Evolutionary conservation across 2,888 invertebrate genomes (phyloP), one percentile per base, ranked within the genome.

Genomic region (Sabatieria punctata): DNA sequence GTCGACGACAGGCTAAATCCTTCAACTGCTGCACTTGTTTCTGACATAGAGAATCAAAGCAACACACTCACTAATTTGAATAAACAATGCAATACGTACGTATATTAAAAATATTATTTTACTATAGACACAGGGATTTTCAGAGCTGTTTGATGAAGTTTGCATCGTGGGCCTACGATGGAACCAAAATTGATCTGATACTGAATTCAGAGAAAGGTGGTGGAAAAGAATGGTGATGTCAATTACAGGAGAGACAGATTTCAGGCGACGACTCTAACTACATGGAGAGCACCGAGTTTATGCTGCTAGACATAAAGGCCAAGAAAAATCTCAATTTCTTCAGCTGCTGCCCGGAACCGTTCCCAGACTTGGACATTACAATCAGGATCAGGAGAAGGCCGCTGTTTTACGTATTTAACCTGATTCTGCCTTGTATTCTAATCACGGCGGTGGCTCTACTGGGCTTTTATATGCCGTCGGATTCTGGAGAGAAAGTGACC

Each of bases 161-260:
- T 79, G 82, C 83, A 0, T 82, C 82, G 0, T 84, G 84, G 84
- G 83, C 84, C 0, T 84, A 83, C 64, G 83, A 83, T 57, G 82
- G 82, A 15, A 82, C 79, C 63, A 81, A 82, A 51, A 65, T 64
- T 33, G 63, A 64, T 45, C 51, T 64, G 27, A 24, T 56, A 11
- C 44, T 62, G 13, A 49, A 48, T 4, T 56, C 61, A 2, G 54
- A 56, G 22, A 51, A 53, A 38, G 63, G 61, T 47, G 18, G 2
- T 40, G 33, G 13, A 13, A 13, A 11, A 33, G 33, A 11, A 33
- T n/a, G 33, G n/a, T 33, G 13, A 33, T n/a, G n/a, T n/a, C n/a
- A n/a, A n/a, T n/a, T n/a, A n/a, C n/a, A n/a, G n/a, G n/a, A n/a
- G n/a, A n/a, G n/a, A n/a, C n/a, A n/a, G n/a, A n/a, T n/a, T n/a